Evolutionary conservation across 2,113 vertebrate genomes (phyloP).

Genomic region (Leucoraja erinaceus): DNA sequence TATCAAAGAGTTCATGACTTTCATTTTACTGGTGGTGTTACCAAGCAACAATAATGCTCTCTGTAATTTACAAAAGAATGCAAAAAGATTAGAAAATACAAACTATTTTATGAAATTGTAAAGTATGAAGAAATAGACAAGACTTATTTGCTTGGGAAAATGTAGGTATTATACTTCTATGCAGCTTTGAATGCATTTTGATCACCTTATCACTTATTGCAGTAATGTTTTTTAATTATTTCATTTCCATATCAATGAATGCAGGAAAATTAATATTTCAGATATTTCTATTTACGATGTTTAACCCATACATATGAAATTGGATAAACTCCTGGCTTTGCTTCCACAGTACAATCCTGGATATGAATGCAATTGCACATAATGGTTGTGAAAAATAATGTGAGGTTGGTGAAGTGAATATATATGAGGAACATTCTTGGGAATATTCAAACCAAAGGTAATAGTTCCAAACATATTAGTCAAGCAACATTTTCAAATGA

Average conservation of each 20-base stretch:
- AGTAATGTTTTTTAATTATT: not conserved
- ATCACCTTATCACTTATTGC: not conserved
- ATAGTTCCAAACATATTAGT: not conserved
- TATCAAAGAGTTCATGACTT: not conserved
- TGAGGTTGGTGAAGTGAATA: not conserved
- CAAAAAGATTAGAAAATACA: slow-evolving; percentile 2
- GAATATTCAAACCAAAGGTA: not conserved
- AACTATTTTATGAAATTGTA: not conserved
- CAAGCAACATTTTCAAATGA: slow-evolving; percentile 11
- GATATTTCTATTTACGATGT: not conserved
- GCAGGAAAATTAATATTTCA: not conserved
- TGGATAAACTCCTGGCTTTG: not conserved
- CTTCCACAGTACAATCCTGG: not conserved
- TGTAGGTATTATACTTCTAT: not conserved
- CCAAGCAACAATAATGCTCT: not conserved
- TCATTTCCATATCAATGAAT: not conserved
- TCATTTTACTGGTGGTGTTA: not conserved
- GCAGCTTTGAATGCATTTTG: too few species aligned
- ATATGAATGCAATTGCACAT: not conserved
- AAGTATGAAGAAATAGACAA: not conserved
- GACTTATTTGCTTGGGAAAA: not conserved
- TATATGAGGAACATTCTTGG: not conserved
- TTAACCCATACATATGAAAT: not conserved
- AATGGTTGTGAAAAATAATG: not conserved
- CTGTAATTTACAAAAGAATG: not conserved